Percentiles rank a stretch among this genome's conserved stretches.
These are phyloP conservation scores for Takifugu bimaculatus DNA, from an alignment of 2,113 vertebrate species.

Conservation along the genomic window DNA sequence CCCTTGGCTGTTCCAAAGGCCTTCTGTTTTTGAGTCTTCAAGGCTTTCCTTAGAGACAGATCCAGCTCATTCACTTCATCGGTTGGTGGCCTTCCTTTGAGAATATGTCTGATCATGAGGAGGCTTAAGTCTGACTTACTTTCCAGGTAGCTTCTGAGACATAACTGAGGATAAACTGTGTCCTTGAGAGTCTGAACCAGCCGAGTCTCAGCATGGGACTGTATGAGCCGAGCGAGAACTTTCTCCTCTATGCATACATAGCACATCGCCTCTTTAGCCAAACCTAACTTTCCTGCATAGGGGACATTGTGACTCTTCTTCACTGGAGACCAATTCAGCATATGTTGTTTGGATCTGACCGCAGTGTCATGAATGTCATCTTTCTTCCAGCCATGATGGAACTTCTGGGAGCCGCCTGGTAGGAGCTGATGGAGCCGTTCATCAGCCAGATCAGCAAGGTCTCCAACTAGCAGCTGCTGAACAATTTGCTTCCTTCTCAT, in stretches of 20 bases:
- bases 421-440: slow-evolving; percentile 65
- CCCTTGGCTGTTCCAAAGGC: slow-evolving; percentile 25
- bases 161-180: slow-evolving; percentile 67
- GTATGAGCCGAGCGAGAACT: slow-evolving; percentile 46
- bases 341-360: slow-evolving; percentile 51
- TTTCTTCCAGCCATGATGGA: slow-evolving; percentile 37
- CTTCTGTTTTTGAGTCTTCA: slow-evolving; percentile 23
- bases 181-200: slow-evolving; percentile 63
- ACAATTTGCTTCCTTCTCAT: slow-evolving; percentile 63
- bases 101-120: slow-evolving; percentile 63
- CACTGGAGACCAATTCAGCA: slow-evolving; percentile 13
- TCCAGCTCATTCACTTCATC: slow-evolving; percentile 67
- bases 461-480: slow-evolving; percentile 70
- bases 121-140: slow-evolving; percentile 72
- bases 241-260: slow-evolving; percentile 64
- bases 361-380: slow-evolving; percentile 27
- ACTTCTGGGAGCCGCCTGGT: slow-evolving; percentile 45
- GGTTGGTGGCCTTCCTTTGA: slow-evolving; percentile 53
- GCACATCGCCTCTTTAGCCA: slow-evolving; percentile 54
- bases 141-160: slow-evolving; percentile 75
- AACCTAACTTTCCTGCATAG: slow-evolving; percentile 30
- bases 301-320: slow-evolving; percentile 45
- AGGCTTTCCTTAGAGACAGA: slow-evolving; percentile 58
- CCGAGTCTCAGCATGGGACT: slow-evolving; percentile 38
- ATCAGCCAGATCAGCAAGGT: slow-evolving; percentile 73